These are phyloP conservation scores for Myotis lucifugus DNA, from an alignment of 2,113 vertebrate genomes.

Conservation along the genomic window DNA sequence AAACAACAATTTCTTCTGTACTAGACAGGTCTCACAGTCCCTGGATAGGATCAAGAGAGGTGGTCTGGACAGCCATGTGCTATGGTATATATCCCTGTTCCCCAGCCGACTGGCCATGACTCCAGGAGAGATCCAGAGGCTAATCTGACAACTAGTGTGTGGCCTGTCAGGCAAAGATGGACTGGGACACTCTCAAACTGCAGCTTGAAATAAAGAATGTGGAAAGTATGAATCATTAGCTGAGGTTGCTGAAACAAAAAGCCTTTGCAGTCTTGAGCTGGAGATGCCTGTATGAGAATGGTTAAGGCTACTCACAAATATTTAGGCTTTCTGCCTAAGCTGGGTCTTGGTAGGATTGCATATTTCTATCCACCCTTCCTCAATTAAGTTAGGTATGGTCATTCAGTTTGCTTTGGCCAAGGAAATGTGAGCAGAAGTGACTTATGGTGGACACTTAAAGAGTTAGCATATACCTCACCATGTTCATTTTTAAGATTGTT, in stretches of 20 bases:
- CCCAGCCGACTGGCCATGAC: neutral
- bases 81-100: neutral
- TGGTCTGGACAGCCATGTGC: neutral
- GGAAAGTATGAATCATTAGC: neutral
- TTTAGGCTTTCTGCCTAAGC: neutral
- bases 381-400: neutral
- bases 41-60: neutral
- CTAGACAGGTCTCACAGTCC: neutral
- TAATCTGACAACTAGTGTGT: neutral
- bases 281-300: neutral
- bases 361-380: neutral
- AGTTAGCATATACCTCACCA: neutral
- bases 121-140: neutral
- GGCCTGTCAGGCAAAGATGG: neutral
- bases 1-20: neutral
- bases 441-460: neutral
- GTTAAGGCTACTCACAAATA: neutral
- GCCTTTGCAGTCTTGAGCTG: neutral
- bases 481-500: slow-evolving; percentile 22
- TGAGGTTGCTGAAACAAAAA: neutral
- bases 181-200: neutral
- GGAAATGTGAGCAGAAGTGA: slow-evolving; percentile 3
- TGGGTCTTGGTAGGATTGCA: neutral
- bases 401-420: neutral
- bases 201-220: neutral